phyloP scores from a whole-genome alignment of 35 echinoderm and acorn worm genomes.

The Diadema setosum region DNA sequence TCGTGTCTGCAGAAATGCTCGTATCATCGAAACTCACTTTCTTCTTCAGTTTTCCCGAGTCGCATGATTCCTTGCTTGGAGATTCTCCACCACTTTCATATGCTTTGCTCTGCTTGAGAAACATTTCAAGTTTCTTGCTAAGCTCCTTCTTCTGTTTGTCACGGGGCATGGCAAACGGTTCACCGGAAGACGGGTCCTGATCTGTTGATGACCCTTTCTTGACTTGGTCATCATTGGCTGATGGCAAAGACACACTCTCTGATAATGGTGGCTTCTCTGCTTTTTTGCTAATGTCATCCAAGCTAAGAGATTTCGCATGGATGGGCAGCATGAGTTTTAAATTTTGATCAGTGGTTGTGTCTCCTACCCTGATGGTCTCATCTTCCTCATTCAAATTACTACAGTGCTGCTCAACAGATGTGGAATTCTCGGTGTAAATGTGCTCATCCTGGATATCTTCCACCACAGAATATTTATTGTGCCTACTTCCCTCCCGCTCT shows the following conservation, averaged over 20 bases:
- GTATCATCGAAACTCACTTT: slow-evolving; percentile 2
- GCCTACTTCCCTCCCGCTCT: background rate
- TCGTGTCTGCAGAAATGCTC: background rate
- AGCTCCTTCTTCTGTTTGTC: slow-evolving; percentile 4
- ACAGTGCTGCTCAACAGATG: too few species aligned
- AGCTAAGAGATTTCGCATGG: background rate
- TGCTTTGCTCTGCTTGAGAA: background rate
- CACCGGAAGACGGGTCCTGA: background rate
- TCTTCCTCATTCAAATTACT: background rate
- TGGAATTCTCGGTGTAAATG: too few species aligned
- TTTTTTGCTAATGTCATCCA: background rate
- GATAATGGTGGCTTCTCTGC: background rate
- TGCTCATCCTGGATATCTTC: too few species aligned
- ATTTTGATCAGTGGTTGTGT: too few species aligned
- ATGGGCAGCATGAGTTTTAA: background rate
- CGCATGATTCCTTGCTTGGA: background rate
- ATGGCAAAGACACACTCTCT: background rate
- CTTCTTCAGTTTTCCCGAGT: background rate
- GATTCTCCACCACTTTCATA: background rate
- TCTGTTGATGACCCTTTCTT: background rate
- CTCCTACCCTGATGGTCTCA: too few species aligned
- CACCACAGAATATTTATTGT: too few species aligned
- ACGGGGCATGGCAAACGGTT: background rate
- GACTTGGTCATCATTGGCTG: background rate
- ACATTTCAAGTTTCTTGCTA: slow-evolving; percentile 2